These are phyloP conservation scores for Pammene fasciana DNA, from an alignment of 2,888 invertebrate genomes.

Conservation along the genomic window DNA sequence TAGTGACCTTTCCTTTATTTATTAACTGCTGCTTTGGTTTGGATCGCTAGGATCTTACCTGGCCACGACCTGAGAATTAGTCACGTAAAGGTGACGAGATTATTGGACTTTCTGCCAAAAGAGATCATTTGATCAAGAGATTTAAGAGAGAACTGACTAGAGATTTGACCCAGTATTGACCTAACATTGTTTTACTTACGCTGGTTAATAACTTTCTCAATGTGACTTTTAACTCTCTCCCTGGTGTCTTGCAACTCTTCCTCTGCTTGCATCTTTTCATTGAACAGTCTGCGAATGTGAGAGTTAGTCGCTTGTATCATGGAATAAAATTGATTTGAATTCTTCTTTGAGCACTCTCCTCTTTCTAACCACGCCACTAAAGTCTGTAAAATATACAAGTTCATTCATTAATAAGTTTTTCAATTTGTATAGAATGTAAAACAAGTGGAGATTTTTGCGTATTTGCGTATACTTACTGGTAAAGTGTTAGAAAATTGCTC, in stretches of 20 bases:
- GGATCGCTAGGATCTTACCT: constrained; percentile 33
- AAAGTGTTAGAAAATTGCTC: constrained; percentile 67
- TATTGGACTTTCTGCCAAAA: constrained; percentile 34
- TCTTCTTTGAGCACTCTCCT: constrained; percentile 96
- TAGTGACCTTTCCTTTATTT: neutral
- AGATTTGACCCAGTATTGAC: constrained; percentile 11
- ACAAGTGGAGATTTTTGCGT: neutral
- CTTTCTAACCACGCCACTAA: constrained; percentile 96
- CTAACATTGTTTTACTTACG: constrained; percentile 87
- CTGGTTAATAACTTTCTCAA: constrained; percentile 93
- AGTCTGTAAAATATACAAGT: constrained; percentile 76
- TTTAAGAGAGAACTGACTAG: constrained; percentile 34
- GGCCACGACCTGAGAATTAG: constrained; percentile 17
- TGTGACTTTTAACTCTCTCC: constrained; percentile 91
- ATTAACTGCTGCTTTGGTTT: constrained; percentile 3
- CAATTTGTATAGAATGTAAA: neutral
- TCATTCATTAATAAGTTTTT: neutral
- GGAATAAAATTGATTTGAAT: constrained; percentile 95
- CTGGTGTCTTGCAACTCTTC: constrained; percentile 94
- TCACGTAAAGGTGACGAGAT: constrained; percentile 21
- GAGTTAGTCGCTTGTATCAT: constrained; percentile 98
- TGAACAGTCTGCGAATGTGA: constrained; percentile 92
- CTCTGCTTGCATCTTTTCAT: constrained; percentile 93
- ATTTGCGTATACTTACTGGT: constrained; percentile 60
- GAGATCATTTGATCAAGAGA: constrained; percentile 32